A percentile compares a stretch with the other conserved stretches of the same genome.
Conservation (phyloP, 2,888 invertebrate genomes). For the Chouioia cunea region DNA sequence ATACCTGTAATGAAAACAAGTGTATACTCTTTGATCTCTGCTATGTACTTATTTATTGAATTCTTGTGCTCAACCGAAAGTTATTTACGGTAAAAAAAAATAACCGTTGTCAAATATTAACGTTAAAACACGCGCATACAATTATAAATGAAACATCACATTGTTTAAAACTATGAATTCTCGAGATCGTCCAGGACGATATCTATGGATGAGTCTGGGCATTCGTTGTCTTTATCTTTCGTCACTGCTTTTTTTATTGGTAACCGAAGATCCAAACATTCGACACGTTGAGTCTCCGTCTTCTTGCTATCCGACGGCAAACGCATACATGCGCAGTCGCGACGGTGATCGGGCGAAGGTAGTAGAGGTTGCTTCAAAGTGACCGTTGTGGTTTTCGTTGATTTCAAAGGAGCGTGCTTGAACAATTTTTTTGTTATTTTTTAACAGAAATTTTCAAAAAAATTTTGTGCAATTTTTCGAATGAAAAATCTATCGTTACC, state of each 20-base stretch:
- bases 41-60: too few species aligned
- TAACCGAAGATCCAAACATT: constrained; percentile 41
- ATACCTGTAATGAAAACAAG: too few species aligned
- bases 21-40: too few species aligned
- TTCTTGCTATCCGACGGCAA: background rate
- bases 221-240: background rate
- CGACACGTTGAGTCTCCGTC: constrained; percentile 3
- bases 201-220: constrained; percentile 34
- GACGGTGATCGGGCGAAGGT: constrained; percentile 14
- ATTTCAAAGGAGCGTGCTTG: background rate
- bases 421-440: too few species aligned
- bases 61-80: too few species aligned
- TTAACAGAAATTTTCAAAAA: too few species aligned
- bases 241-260: constrained; percentile 24
- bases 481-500: too few species aligned
- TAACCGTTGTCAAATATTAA: too few species aligned
- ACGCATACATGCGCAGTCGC: constrained; percentile 28
- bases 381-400: background rate
- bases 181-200: background rate
- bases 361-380: background rate
- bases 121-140: too few species aligned
- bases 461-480: too few species aligned
- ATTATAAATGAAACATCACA: too few species aligned
- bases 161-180: background rate
- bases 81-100: too few species aligned